These are phyloP conservation scores for Petaurus breviceps DNA, from an alignment of 2,113 vertebrate species.

Conservation along the genomic window DNA sequence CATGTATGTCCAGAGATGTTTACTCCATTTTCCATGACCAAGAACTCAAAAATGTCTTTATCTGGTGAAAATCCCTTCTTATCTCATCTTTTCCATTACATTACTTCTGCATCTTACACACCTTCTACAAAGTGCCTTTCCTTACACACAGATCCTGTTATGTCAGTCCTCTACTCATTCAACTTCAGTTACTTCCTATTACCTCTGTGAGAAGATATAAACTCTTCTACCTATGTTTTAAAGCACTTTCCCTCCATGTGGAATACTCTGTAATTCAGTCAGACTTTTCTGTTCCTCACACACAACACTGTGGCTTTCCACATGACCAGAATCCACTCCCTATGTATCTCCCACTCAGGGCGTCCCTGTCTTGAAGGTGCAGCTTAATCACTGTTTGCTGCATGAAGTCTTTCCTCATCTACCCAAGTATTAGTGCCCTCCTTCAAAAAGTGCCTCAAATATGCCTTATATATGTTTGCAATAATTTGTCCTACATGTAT, in stretches of 20 bases:
- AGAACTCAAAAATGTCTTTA: neutral
- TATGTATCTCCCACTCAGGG: neutral
- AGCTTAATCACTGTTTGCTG: neutral
- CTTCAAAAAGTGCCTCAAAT: neutral
- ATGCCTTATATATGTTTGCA: too few species aligned
- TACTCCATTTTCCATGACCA: neutral
- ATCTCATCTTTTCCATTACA: neutral
- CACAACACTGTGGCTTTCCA: neutral
- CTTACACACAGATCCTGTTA: neutral
- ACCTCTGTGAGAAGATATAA: neutral
- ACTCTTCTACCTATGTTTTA: neutral
- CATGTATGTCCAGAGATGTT: neutral
- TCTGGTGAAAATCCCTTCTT: neutral
- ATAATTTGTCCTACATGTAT: too few species aligned
- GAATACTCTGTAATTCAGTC: neutral
- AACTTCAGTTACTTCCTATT: neutral
- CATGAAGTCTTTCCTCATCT: neutral
- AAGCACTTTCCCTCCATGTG: neutral
- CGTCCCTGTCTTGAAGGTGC: neutral
- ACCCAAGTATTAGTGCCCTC: neutral
- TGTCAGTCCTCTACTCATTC: neutral
- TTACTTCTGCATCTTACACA: neutral
- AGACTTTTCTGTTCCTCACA: neutral
- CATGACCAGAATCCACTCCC: neutral
- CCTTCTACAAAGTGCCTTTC: neutral